These are phyloP conservation scores for Schizaphis graminum DNA, from an alignment of 2,888 invertebrate genomes.

Conservation along the genomic window DNA sequence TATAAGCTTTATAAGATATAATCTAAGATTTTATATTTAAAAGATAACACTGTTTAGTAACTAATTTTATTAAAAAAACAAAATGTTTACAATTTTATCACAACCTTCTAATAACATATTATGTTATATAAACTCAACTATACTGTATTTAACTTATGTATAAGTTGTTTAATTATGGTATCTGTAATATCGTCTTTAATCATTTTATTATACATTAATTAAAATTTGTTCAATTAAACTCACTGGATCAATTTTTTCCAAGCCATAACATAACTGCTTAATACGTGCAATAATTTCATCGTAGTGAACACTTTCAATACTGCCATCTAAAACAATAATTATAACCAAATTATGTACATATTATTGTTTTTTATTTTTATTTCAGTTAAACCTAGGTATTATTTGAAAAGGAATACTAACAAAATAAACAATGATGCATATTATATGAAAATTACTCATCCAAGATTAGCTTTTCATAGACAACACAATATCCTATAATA, in stretches of 20 bases:
- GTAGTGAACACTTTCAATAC: slow-evolving; percentile 92
- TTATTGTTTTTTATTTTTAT: background rate
- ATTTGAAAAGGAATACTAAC: background rate
- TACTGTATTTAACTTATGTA: background rate
- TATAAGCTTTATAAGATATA: background rate
- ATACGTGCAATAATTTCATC: slow-evolving; percentile 98
- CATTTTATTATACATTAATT: background rate
- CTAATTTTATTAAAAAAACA: background rate
- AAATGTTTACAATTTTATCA: background rate
- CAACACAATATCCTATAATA: background rate
- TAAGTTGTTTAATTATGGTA: background rate
- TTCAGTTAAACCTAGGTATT: background rate
- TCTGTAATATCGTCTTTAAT: background rate
- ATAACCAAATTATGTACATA: background rate
- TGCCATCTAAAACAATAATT: slow-evolving; percentile 78
- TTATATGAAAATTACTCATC: background rate
- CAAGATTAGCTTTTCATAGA: background rate
- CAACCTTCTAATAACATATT: background rate
- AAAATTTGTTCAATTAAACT: slow-evolving; percentile 71
- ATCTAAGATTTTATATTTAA: background rate
- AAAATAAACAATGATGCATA: background rate
- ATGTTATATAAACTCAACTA: background rate
- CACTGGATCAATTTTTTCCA: slow-evolving; percentile 97
- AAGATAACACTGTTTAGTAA: background rate
- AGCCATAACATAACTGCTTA: slow-evolving; percentile 93